Base-by-base conservation (phyloP, 2,888 invertebrate species). In the Caenorhabditis uteleia region DNA sequence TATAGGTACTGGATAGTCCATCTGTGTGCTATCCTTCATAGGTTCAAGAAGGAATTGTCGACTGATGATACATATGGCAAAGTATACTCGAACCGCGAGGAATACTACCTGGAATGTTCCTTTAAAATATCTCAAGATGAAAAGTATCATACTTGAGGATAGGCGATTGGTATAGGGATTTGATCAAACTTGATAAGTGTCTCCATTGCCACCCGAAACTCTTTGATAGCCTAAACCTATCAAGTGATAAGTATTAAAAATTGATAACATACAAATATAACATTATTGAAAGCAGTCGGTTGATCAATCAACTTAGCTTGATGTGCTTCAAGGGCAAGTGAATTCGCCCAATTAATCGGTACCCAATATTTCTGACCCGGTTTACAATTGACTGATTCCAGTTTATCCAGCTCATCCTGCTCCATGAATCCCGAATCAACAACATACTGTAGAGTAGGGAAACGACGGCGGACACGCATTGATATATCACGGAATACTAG, bases 311-410 rank as follows among this genome's bases (percentile, higher is more conserved):
- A 20, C 23, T 54, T 54, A 18, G 38, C 45, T 20, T 54, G 50
- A 46, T 54, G 56, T 2, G 64, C 64, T 23, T 54, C 50, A 6
- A 64, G 12, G 0, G 48, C 50, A 14, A 64, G 36, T 7, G 54
- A 58, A 27, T 64, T 64, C 2, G 76, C 72, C 80, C 80, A 80
- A 40, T 81, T 75, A 21, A 78, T 67, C 0, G 80, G 80, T 10
- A 80, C 68, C 80, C 80, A 80, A 47, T 79, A 78, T 47, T 75
- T 78, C 39, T 68, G 72, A 40, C 68, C 62, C 2, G 58, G 58
- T 20, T 59, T 56, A 8, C 40, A 45, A 7, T 68, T 54, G 12
- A 71, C 56, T 7, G 38, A 31, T 20, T 68, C 65, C 43, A 69
- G 54, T 10, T 65, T 39, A n/a, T 68, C 62, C 21, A 45, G 51